Evolutionary conservation across 2,888 invertebrate genomes (phyloP).

Genomic region (Rosalia funebris): DNA sequence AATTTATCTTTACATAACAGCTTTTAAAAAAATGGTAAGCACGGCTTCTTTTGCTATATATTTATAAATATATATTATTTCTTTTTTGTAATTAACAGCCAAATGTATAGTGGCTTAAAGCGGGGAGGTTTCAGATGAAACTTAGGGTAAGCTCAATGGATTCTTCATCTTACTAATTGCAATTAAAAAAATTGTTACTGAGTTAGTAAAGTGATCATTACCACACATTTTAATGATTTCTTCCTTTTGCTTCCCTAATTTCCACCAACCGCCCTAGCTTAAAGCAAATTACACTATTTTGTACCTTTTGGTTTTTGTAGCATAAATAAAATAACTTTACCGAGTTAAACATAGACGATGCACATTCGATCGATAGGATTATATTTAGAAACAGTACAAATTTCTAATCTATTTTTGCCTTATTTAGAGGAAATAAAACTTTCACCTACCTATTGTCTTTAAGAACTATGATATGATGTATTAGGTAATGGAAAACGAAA

Average conservation of each 20-base stretch:
- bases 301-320: constrained; percentile 1
- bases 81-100: neutral
- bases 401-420: neutral
- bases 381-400: neutral
- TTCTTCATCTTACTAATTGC: too few species aligned
- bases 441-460: neutral
- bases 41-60: neutral
- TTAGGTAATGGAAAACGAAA: constrained; percentile 1
- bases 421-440: neutral
- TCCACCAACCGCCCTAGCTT: neutral
- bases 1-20: neutral
- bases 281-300: neutral
- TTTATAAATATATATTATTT: constrained; percentile 2
- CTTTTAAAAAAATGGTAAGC: constrained; percentile 1
- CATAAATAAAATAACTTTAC: neutral
- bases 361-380: neutral
- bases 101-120: neutral
- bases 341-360: neutral
- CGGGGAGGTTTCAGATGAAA: too few species aligned
- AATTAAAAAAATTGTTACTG: too few species aligned
- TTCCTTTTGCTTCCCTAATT: neutral
- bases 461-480: neutral
- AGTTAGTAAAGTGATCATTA: too few species aligned
- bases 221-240: too few species aligned
- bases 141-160: too few species aligned